Base-by-base conservation (phyloP, 2,888 invertebrate species). In the Coleophora deauratella region DNA sequence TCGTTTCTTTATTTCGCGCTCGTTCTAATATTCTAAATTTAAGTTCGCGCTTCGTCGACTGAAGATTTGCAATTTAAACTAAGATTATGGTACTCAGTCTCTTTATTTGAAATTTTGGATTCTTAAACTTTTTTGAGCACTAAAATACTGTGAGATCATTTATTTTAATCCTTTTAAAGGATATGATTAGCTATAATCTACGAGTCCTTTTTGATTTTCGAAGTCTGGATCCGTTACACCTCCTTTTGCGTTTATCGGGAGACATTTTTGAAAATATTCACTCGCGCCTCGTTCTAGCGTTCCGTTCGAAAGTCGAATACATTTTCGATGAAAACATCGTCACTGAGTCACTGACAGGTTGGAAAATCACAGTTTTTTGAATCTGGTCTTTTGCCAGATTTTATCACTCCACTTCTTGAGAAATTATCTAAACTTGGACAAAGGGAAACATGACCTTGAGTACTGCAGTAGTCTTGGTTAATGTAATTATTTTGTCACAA, bases 241-340 rank as follows among this genome's bases (percentile, higher is more conserved):
- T 75, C 73, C 72, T 73, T 57, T 80, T 78, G 45, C 82, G 77
- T 64, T 82, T 85, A 52, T 78, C 80, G 50, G 74, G 74, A 57
- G 82, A 71, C 84, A 85, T 84, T 49, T 66, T 79, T 71, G 49
- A 45, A 42, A 40, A 46, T 43, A 55, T 68, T 84, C 79, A 84
- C 73, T 70, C 68, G 35, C 42, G 39, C 44, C 52, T 40, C 39
- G 43, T 37, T 50, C 46, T 48, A 47, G 43, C 50, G 49, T 45
- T 45, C 49, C 8, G 3, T 21, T 6, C 21, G 21, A 21, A 21
- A 21, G 6, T 21, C 21, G 21, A 21, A 21, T 21, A 21, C 21
- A 21, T 15, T 27, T 27, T 34, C 51, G 56, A 43, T 46, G 41
- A 41, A 52, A 41, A 55, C 73, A 72, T 74, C 49, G 52, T 67